phyloP scores from a whole-genome alignment of 1,140 invertebrate genomes.

The Sminthurides bifidus region DNA sequence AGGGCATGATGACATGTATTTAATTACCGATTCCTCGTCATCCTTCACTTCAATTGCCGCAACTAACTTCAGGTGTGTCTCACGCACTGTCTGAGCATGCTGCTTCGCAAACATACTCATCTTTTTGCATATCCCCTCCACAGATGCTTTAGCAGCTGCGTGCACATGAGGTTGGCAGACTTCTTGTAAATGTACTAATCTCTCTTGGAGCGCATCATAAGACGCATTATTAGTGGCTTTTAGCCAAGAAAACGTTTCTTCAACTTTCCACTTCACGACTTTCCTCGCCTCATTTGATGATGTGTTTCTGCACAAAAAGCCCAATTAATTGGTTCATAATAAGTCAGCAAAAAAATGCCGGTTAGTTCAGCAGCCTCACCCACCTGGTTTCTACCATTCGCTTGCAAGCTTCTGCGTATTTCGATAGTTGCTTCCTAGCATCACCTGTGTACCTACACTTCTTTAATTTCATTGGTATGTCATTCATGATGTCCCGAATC shows the following conservation, averaged over 20 bases:
- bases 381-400: constrained; percentile 81
- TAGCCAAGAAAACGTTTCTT: constrained; percentile 93
- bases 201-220: constrained; percentile 87
- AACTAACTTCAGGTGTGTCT: constrained; percentile 70
- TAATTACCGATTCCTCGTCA: background rate
- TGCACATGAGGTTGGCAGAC: constrained; percentile 30
- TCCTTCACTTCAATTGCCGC: constrained; percentile 40
- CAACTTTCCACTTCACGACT: constrained; percentile 96
- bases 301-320: constrained; percentile 53
- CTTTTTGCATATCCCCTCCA: constrained; percentile 90
- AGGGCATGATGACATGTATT: background rate
- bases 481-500: constrained; percentile 97
- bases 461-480: constrained; percentile 90
- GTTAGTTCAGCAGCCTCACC: constrained; percentile 6
- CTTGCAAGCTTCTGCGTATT: constrained; percentile 92
- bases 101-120: constrained; percentile 86
- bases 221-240: constrained; percentile 85
- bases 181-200: constrained; percentile 55
- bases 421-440: constrained; percentile 86
- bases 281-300: constrained; percentile 80
- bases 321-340: too few species aligned
- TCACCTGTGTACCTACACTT: constrained; percentile 91
- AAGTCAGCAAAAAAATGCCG: constrained; percentile 29
- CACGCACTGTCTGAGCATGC: constrained; percentile 77
- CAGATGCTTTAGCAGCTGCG: constrained; percentile 64